These are phyloP conservation scores for Gryon sp. DNA, from an alignment of 1,140 invertebrate genomes.

Conservation along the genomic window DNA sequence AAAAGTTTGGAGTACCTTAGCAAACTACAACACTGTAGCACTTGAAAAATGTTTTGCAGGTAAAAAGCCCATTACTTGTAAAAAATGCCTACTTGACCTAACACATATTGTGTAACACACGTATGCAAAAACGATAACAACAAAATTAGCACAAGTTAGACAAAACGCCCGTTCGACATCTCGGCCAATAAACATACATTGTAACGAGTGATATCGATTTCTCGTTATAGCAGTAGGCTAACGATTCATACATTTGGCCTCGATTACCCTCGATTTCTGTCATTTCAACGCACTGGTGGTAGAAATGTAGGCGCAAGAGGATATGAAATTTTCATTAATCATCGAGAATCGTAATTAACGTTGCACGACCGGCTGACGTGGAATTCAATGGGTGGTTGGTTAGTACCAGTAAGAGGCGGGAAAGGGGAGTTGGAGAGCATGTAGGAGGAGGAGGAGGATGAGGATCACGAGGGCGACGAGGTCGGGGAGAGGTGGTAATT, in stretches of 20 bases:
- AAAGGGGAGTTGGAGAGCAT: too few species aligned
- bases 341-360: slow-evolving; percentile 66
- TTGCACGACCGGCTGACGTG: slow-evolving; percentile 61
- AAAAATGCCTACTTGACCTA: too few species aligned
- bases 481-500: slow-evolving; percentile 55
- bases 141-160: background rate
- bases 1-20: too few species aligned
- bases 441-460: too few species aligned
- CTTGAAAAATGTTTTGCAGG: too few species aligned
- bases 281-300: slow-evolving; percentile 55
- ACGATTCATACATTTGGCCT: slow-evolving; percentile 63
- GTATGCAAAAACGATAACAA: background rate
- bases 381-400: slow-evolving; percentile 58
- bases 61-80: too few species aligned
- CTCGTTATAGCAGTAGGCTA: slow-evolving; percentile 62
- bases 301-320: slow-evolving; percentile 61
- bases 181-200: slow-evolving; percentile 35
- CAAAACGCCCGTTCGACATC: slow-evolving; percentile 8
- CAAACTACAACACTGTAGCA: too few species aligned
- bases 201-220: slow-evolving; percentile 59
- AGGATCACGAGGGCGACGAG: background rate
- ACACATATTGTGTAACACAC: background rate
- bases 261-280: slow-evolving; percentile 65
- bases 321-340: slow-evolving; percentile 68
- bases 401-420: slow-evolving; percentile 35